Evolutionary conservation across 37 sponge, comb jelly and placozoan species (phyloP).

Genomic region (Haliclona indistincta): DNA sequence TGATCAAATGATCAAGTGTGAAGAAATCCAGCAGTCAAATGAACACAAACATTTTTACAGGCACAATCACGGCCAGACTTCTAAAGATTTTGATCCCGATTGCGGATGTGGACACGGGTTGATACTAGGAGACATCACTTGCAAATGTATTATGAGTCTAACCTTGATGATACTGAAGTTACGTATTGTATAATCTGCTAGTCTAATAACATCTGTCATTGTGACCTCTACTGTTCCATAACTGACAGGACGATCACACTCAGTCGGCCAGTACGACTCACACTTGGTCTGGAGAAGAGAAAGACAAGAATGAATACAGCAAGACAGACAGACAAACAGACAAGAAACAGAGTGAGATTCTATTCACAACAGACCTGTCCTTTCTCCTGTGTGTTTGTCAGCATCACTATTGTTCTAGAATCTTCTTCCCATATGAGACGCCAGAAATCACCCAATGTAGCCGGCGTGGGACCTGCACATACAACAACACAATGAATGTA

Average conservation of each 20-base stretch:
- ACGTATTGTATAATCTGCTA: slow-evolving; percentile 83
- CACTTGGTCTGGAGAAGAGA: slow-evolving; percentile 62
- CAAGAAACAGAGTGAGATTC: no score
- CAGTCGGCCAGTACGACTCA: slow-evolving; percentile 81
- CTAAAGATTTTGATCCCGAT: no score
- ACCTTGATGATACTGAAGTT: slow-evolving; percentile 59
- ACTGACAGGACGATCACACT: slow-evolving; percentile 1
- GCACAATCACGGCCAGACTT: no score
- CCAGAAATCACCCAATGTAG: slow-evolving; percentile 92
- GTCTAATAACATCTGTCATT: slow-evolving; percentile 19
- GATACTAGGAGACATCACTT: no score
- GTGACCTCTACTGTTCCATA: slow-evolving; percentile 73
- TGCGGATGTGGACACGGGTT: no score
- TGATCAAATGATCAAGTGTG: no score
- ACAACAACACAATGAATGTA: no score
- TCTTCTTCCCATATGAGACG: slow-evolving; percentile 95
- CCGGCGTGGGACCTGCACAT: slow-evolving; percentile 66
- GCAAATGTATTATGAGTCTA: no score
- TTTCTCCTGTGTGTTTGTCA: slow-evolving; percentile 78
- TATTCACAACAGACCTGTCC: slow-evolving; percentile 24
- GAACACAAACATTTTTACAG: no score
- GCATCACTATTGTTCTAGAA: slow-evolving; percentile 80
- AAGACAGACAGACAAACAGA: no score
- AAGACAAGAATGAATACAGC: no score
- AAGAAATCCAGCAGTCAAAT: no score